phyloP scores from a whole-genome alignment of 1,140 invertebrate genomes.

The Temnothorax nylanderi region DNA sequence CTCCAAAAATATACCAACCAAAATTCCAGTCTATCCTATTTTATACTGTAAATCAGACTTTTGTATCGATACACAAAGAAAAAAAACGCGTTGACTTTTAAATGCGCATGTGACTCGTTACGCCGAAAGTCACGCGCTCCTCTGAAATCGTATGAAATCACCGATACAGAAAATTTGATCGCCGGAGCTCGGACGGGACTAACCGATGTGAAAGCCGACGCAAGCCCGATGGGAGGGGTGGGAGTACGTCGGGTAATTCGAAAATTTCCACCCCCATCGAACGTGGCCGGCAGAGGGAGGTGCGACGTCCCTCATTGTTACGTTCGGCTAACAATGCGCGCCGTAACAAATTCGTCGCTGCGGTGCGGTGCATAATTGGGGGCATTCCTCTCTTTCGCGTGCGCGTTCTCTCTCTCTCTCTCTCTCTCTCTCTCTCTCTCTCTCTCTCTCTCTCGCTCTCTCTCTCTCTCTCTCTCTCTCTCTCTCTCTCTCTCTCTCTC shows the following conservation, averaged over 20 bases:
- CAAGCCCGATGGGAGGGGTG: slow-evolving; percentile 1
- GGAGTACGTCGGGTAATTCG: slow-evolving; percentile 34
- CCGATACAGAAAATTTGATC: slow-evolving; percentile 46
- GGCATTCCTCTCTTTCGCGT: slow-evolving; percentile 65
- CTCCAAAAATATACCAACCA: background rate
- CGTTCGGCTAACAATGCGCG: slow-evolving; percentile 57
- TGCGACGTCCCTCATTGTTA: slow-evolving; percentile 51
- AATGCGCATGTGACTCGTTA: slow-evolving; percentile 38
- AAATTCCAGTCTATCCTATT: background rate
- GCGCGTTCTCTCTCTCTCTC: background rate
- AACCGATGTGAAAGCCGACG: slow-evolving; percentile 30
- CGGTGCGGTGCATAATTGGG: slow-evolving; percentile 68
- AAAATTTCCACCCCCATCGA: slow-evolving; percentile 65
- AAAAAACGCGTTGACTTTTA: slow-evolving; percentile 16
- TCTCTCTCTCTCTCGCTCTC: too few relatives aligned
- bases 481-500: background rate
- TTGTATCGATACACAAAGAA: background rate
- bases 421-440: background rate
- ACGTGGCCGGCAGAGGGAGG: background rate
- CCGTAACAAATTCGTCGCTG: slow-evolving; percentile 68
- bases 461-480: background rate
- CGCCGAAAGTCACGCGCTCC: slow-evolving; percentile 1
- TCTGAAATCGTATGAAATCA: slow-evolving; percentile 31
- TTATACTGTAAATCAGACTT: background rate
- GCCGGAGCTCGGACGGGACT: slow-evolving; percentile 5